These are phyloP conservation scores for Spilogale gracilis DNA, from an alignment of 2,113 vertebrate genomes.

Conservation along the genomic window DNA sequence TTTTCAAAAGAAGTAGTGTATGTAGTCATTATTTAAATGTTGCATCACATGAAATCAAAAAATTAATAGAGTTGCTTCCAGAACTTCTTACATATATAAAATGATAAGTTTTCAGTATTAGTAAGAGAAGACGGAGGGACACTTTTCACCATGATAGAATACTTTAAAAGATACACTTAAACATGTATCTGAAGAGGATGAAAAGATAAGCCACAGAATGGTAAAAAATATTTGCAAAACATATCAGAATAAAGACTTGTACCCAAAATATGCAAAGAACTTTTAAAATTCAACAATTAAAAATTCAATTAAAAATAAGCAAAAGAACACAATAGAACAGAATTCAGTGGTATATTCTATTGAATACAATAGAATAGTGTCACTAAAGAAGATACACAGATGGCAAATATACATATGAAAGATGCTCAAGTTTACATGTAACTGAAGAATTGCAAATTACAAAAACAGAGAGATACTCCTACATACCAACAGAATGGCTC, in stretches of 20 bases:
- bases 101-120: not conserved
- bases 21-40: not conserved
- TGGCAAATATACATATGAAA: not conserved
- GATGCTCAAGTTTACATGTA: not conserved
- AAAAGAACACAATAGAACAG: not conserved
- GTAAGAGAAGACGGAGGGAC: not conserved
- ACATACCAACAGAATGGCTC: not conserved
- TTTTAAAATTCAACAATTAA: not conserved
- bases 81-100: not conserved
- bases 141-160: not conserved
- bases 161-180: not conserved
- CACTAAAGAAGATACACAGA: not conserved
- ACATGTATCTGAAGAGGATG: not conserved
- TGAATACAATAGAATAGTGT: no score
- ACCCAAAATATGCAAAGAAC: not conserved
- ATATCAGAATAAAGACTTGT: not conserved
- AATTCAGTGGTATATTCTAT: no score
- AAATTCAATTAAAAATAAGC: not conserved
- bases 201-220: not conserved
- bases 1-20: not conserved
- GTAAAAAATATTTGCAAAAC: not conserved
- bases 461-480: not conserved
- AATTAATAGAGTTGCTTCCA: not conserved
- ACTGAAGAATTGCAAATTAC: not conserved
- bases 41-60: not conserved